These are phyloP conservation scores for Rynchops niger DNA, from an alignment of 2,113 vertebrate species.

Conservation along the genomic window DNA sequence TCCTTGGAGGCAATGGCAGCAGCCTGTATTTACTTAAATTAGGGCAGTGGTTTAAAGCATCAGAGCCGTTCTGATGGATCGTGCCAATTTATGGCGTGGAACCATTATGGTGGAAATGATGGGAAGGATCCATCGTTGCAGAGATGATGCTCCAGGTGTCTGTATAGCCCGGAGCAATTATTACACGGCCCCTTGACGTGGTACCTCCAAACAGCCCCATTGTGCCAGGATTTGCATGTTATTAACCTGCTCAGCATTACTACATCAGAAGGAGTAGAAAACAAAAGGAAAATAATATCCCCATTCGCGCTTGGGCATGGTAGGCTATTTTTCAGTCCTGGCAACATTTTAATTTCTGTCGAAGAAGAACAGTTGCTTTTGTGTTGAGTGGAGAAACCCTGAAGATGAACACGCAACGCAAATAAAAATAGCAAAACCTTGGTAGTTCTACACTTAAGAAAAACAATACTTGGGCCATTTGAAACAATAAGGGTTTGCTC, in stretches of 20 bases:
- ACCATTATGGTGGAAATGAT: neutral
- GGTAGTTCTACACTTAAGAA: neutral
- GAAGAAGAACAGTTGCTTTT: conserved; percentile 2
- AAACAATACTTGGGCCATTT: neutral
- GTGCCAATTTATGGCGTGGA: conserved; percentile 3
- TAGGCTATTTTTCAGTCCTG: neutral
- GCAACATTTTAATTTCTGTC: neutral
- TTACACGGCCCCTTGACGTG: neutral
- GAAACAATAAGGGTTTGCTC: conserved; percentile 16
- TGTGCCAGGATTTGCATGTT: conserved; percentile 38
- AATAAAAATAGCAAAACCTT: conserved; percentile 12
- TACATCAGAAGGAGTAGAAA: neutral
- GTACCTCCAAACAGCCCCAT: conserved; percentile 8
- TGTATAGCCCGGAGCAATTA: neutral
- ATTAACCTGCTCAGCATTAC: conserved; percentile 12
- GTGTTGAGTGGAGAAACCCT: neutral
- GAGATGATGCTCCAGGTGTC: conserved; percentile 4
- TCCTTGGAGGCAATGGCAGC: neutral
- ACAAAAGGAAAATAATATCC: conserved; percentile 4
- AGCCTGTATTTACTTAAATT: conserved; percentile 10
- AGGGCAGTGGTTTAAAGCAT: conserved; percentile 21
- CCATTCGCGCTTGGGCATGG: neutral
- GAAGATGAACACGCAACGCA: neutral
- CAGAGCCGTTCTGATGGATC: neutral
- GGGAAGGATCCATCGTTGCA: neutral